phyloP scores from a whole-genome alignment of 2,113 vertebrate species.

The Elephantulus edwardii region DNA sequence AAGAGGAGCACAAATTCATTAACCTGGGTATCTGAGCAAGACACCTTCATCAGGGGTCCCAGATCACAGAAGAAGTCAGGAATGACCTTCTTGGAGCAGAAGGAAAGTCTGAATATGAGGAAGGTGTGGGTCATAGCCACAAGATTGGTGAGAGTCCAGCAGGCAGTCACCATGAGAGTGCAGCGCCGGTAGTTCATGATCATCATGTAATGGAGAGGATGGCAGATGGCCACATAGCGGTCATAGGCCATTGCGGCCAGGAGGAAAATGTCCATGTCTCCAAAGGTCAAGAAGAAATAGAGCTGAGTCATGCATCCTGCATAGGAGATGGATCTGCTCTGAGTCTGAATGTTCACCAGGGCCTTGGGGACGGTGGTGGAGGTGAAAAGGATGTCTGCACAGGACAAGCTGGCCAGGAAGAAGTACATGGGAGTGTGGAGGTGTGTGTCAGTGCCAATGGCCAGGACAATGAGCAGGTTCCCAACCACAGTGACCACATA shows the following conservation, averaged over 20 bases:
- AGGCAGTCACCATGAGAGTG: slow-evolving; percentile 14
- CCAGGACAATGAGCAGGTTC: slow-evolving; percentile 68
- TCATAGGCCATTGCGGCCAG: slow-evolving; percentile 67
- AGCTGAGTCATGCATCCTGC: slow-evolving; percentile 64
- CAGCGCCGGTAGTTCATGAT: slow-evolving; percentile 57
- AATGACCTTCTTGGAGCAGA: slow-evolving; percentile 61
- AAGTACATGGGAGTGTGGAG: slow-evolving; percentile 74
- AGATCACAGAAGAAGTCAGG: slow-evolving; percentile 75
- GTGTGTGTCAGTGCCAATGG: neutral
- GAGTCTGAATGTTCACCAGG: slow-evolving; percentile 63
- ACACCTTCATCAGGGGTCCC: slow-evolving; percentile 61
- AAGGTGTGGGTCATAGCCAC: slow-evolving; percentile 64
- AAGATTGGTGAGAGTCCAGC: slow-evolving; percentile 46
- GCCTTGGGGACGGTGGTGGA: slow-evolving; percentile 70
- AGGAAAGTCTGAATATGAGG: slow-evolving; percentile 60
- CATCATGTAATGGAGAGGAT: slow-evolving; percentile 51
- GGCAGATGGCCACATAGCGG: slow-evolving; percentile 62
- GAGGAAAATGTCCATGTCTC: slow-evolving; percentile 72
- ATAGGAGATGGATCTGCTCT: slow-evolving; percentile 63
- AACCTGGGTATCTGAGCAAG: slow-evolving; percentile 55
- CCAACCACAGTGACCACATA: slow-evolving; percentile 53
- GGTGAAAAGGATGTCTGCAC: slow-evolving; percentile 59
- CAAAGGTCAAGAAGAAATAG: slow-evolving; percentile 74
- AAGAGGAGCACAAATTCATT: slow-evolving; percentile 57
- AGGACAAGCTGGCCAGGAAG: slow-evolving; percentile 58